Conservation (phyloP, 2,113 vertebrate species). For the Malurus alboscapulatus region DNA sequence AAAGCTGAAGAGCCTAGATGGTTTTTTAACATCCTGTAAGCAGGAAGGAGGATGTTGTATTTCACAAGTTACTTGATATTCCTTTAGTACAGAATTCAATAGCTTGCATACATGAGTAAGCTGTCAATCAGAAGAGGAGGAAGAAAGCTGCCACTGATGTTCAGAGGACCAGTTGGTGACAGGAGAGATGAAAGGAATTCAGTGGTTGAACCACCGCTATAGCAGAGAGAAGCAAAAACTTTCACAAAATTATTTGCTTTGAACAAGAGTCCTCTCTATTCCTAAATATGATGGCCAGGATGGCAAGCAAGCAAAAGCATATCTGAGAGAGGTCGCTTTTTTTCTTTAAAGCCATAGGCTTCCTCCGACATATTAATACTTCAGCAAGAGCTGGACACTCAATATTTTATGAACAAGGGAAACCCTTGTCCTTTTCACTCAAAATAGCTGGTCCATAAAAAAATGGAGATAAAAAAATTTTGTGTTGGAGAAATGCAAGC, state of each 20-base stretch:
- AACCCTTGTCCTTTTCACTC: neutral
- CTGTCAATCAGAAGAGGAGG: neutral
- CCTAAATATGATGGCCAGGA: neutral
- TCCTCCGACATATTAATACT: neutral
- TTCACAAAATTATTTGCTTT: neutral
- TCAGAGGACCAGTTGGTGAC: neutral
- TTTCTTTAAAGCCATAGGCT: neutral
- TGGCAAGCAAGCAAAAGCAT: neutral
- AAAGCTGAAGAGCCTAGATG: neutral
- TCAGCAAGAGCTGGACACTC: neutral
- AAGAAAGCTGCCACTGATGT: neutral
- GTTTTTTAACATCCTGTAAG: neutral
- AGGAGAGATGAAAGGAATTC: neutral
- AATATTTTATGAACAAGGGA: neutral
- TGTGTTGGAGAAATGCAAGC: neutral
- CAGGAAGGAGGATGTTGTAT: neutral
- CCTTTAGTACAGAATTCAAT: neutral
- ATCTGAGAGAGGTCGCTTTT: neutral
- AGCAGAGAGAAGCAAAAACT: neutral
- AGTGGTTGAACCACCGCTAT: neutral
- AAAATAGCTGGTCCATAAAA: neutral
- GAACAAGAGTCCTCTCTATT: neutral
- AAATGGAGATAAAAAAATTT: neutral
- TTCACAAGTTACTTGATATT: neutral
- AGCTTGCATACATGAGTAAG: neutral